phyloP scores from a whole-genome alignment of 2,888 invertebrate species.

The Spodoptera exigua region DNA sequence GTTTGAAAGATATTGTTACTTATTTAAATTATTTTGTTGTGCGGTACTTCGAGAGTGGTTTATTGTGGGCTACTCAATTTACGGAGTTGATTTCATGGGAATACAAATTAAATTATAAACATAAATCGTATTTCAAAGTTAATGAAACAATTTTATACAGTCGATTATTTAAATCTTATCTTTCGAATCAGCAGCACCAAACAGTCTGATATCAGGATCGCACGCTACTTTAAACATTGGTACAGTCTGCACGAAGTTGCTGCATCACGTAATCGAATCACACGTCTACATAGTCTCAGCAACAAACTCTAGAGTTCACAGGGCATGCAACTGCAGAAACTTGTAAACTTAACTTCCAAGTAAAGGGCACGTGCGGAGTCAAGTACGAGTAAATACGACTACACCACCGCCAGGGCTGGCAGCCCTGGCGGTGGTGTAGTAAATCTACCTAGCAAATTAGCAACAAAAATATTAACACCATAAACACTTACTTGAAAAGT shows the following conservation, averaged over 20 bases:
- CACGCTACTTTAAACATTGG: too few species aligned
- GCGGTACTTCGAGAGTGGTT: background rate
- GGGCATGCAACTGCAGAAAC: slow-evolving; percentile 61
- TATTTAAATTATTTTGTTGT: slow-evolving; percentile 23
- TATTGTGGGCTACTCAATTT: background rate
- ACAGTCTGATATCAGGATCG: too few species aligned
- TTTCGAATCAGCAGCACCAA: too few species aligned
- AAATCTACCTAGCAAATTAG: slow-evolving; percentile 42
- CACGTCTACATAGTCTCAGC: slow-evolving; percentile 21
- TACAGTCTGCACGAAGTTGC: slow-evolving; percentile 2
- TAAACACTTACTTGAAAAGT: slow-evolving; percentile 31
- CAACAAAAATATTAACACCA: slow-evolving; percentile 36
- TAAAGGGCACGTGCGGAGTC: slow-evolving; percentile 58
- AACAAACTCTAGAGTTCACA: slow-evolving; percentile 52
- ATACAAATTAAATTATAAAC: too few species aligned
- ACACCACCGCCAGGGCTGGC: slow-evolving; percentile 52
- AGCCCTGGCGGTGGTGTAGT: too few species aligned
- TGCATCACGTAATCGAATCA: slow-evolving; percentile 22
- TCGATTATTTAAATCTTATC: too few species aligned
- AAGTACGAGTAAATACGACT: slow-evolving; percentile 61
- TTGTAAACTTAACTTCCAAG: slow-evolving; percentile 64
- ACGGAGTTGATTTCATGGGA: too few species aligned
- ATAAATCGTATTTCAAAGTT: too few species aligned
- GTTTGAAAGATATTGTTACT: slow-evolving; percentile 28
- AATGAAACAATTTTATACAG: too few species aligned